Evolutionary conservation across 2,888 invertebrate genomes (phyloP), one percentile per base, ranked within the genome.

Genomic region (Escarpia spicata): DNA sequence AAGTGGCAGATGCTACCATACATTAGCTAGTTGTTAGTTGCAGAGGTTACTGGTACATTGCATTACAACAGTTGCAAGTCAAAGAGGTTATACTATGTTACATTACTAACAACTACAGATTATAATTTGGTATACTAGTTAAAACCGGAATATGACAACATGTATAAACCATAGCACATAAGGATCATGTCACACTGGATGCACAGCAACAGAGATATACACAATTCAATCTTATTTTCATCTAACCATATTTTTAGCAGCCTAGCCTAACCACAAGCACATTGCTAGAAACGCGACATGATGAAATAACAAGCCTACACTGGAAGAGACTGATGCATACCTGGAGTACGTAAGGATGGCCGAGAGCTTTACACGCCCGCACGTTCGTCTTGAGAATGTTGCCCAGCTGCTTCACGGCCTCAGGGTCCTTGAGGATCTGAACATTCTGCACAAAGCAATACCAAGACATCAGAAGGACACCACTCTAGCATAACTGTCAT

Each of bases 311-410:
- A 15, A 52, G 15, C 52, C 52, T 9, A 52, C 52, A 2, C 12
- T 52, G 52, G 52, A 52, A 52, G 52, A 52, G 52, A 52, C 9
- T 9, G 52, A 52, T 26, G 44, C 52, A 31, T 43, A 94, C 97
- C 97, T 97, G 97, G 94, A 98, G 97, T 94, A 99, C 99, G 97
- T 99, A 99, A 4, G 99, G 98, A 97, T 99, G 99, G 4, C 99
- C 99, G 90, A 99, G 97, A 91, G 99, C 99, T 97, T 99, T 99
- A 96, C 99, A 99, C n/a, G 99, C 99, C 94, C 99, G 97, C 37
- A 99, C 99, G 97, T 99, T 99, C 1, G 99, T 99, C 97, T 99
- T 99, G 93, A 99, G 97, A 97, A 99, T 99, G 97, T 99, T 99
- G 92, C 98, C 98, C 94, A 99, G 97, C 97, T 99, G 99, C 97